Conservation (phyloP, 92 coral and sea anemone genomes). For the Porites divaricata region DNA sequence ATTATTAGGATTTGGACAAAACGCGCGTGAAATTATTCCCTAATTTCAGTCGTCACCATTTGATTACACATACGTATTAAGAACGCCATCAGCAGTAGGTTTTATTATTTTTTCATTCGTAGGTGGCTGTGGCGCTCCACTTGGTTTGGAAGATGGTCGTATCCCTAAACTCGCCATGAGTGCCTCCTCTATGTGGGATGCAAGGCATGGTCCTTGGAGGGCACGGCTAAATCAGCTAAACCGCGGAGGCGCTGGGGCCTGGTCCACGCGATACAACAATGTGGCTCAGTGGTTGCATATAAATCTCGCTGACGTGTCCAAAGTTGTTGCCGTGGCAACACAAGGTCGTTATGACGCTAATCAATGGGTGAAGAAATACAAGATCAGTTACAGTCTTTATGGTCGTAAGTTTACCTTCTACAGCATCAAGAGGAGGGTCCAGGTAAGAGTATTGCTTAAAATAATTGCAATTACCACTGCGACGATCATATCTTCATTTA, state of each 20-base stretch:
- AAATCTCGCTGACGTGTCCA: slow-evolving; percentile 64
- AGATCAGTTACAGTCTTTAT: slow-evolving; percentile 58
- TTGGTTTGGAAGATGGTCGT: slow-evolving; percentile 87
- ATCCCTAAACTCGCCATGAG: slow-evolving; percentile 61
- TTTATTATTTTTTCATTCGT: neutral
- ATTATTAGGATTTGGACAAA: no score
- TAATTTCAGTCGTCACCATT: no score
- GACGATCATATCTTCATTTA: no score
- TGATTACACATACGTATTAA: no score
- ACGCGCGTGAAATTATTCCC: no score
- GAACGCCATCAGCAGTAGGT: no score
- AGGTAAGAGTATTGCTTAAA: slow-evolving; percentile 26
- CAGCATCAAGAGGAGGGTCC: slow-evolving; percentile 50
- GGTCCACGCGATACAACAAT: slow-evolving; percentile 85
- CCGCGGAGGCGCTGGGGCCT: slow-evolving; percentile 82
- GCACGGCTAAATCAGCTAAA: slow-evolving; percentile 75
- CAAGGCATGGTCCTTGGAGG: slow-evolving; percentile 78
- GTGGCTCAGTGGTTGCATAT: slow-evolving; percentile 87
- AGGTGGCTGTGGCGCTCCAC: slow-evolving; percentile 69
- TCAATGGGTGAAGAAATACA: slow-evolving; percentile 87
- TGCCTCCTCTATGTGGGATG: slow-evolving; percentile 78
- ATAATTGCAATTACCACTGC: no score
- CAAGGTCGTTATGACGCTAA: slow-evolving; percentile 89
- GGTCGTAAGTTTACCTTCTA: slow-evolving; percentile 61
- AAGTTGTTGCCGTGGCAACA: slow-evolving; percentile 74